These are phyloP conservation scores for Eristalinus aeneus DNA, from an alignment of 2,888 invertebrate species.

Conservation along the genomic window DNA sequence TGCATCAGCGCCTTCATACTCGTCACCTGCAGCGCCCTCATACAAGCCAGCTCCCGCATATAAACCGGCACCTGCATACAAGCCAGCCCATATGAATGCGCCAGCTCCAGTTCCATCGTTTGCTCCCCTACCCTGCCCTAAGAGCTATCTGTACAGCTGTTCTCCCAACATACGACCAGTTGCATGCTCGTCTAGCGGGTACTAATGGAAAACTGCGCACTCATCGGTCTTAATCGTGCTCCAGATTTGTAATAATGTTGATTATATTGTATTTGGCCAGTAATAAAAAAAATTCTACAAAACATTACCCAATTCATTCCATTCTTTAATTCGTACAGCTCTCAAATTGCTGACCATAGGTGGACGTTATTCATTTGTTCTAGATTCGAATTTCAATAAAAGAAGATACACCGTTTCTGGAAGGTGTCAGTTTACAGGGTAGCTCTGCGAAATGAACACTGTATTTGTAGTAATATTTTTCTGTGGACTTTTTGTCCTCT, in stretches of 20 bases:
- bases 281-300: conserved; percentile 63
- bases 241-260: conserved; percentile 50
- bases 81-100: conserved; percentile 18
- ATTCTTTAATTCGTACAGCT: not conserved
- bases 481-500: conserved; percentile 7
- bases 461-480: conserved; percentile 6
- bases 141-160: conserved; percentile 74
- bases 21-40: conserved; percentile 26
- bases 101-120: conserved; percentile 34
- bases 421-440: conserved; percentile 13
- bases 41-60: conserved; percentile 22
- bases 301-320: conserved; percentile 1
- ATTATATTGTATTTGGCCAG: conserved; percentile 21
- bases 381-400: conserved; percentile 32
- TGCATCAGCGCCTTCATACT: conserved; percentile 40
- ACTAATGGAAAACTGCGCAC: conserved; percentile 53
- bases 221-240: conserved; percentile 53
- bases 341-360: conserved; percentile 28
- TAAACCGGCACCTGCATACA: conserved; percentile 22
- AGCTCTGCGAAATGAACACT: conserved; percentile 31
- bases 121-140: conserved; percentile 73
- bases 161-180: conserved; percentile 72
- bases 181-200: conserved; percentile 59
- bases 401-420: not conserved
- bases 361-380: not conserved